Conservation (phyloP, 1,140 invertebrate genomes). For the Ceratosolen fusciceps region DNA sequence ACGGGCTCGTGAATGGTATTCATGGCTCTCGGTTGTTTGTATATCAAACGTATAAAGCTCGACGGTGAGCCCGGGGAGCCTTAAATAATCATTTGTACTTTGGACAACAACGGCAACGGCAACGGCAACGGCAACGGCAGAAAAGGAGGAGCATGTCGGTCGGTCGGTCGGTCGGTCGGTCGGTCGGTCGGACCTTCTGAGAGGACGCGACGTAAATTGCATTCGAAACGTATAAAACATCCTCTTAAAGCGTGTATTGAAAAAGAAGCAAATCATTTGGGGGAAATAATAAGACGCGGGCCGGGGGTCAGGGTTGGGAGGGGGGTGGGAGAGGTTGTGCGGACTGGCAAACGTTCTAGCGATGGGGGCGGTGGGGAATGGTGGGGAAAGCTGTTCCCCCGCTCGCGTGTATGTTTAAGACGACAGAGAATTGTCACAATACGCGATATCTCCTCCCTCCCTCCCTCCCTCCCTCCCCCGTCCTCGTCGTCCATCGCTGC, state of each 20-base stretch:
- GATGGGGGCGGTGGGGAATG: neutral
- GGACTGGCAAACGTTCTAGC: too few relatives aligned
- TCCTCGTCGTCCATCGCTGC: neutral
- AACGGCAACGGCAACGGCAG: neutral
- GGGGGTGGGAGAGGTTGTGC: too few relatives aligned
- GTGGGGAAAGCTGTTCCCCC: neutral
- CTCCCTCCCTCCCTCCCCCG: neutral
- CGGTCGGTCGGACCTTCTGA: slow-evolving; percentile 4
- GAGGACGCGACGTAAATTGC: slow-evolving; percentile 41
- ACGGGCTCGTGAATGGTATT: neutral
- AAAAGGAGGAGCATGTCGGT: slow-evolving; percentile 9
- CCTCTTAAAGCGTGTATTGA: slow-evolving; percentile 20
- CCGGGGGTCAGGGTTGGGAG: too few relatives aligned
- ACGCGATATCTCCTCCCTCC: neutral
- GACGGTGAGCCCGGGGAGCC: neutral
- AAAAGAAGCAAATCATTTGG: slow-evolving; percentile 3
- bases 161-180: too few relatives aligned
- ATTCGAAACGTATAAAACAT: slow-evolving; percentile 44
- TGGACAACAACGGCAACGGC: neutral
- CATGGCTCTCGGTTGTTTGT: slow-evolving; percentile 5
- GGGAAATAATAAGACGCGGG: neutral
- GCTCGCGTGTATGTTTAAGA: slow-evolving; percentile 37
- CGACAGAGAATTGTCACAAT: slow-evolving; percentile 48
- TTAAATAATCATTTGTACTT: slow-evolving; percentile 47
- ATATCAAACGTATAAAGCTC: slow-evolving; percentile 7